Conservation (phyloP, 2,113 vertebrate genomes). For the Acrocephalus arundinaceus region DNA sequence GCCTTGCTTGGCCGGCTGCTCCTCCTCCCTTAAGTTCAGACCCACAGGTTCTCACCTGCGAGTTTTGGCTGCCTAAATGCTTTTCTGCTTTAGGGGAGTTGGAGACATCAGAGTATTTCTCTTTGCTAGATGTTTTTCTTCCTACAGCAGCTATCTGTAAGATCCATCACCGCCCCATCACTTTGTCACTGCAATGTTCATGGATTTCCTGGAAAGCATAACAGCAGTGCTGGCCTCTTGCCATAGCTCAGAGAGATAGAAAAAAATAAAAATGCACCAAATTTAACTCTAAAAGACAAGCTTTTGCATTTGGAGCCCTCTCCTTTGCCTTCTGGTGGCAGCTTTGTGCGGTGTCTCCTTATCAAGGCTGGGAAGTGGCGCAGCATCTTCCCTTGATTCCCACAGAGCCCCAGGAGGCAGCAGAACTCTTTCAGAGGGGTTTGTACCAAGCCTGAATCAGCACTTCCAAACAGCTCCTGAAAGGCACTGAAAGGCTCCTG, state of each 20-base stretch:
- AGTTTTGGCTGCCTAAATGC: background rate
- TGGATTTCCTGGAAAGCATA: constrained; percentile 4
- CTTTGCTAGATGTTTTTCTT: background rate
- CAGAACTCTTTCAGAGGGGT: accelerated
- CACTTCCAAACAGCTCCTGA: background rate
- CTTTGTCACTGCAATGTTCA: background rate
- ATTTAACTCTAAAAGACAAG: background rate
- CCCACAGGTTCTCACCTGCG: background rate
- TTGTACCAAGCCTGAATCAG: background rate
- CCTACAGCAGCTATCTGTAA: background rate
- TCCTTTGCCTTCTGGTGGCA: background rate
- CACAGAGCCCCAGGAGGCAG: background rate
- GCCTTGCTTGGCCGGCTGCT: background rate
- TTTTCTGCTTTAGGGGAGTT: background rate
- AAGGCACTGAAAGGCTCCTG: background rate
- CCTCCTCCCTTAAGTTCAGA: background rate
- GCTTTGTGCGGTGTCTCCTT: accelerated
- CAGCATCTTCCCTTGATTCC: background rate
- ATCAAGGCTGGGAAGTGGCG: accelerated
- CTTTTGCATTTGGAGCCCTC: background rate
- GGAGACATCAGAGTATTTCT: background rate
- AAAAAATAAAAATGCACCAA: background rate
- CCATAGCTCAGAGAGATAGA: background rate
- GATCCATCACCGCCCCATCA: background rate
- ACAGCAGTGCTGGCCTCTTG: background rate